Evolutionary conservation across 2,797 vertebrate genomes (phyloP).

Genomic region (Tangara arthus): DNA sequence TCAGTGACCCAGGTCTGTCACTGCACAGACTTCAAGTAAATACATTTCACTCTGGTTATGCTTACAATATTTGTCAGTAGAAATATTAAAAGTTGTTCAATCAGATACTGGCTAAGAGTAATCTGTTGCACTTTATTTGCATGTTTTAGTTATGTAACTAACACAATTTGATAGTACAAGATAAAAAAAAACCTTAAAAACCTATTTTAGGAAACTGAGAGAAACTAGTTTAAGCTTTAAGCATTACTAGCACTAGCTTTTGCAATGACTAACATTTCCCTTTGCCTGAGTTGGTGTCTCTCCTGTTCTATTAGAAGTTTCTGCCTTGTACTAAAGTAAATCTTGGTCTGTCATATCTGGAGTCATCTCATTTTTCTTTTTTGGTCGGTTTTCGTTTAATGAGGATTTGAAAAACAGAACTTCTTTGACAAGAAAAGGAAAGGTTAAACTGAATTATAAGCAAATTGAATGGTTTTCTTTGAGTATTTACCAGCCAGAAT

Average conservation of each 20-base stretch:
- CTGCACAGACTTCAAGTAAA: neutral
- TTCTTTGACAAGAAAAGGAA: neutral
- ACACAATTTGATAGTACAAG: neutral
- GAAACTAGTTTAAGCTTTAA: neutral
- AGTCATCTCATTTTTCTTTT: neutral
- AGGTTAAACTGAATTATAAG: neutral
- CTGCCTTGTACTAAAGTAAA: neutral
- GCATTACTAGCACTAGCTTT: neutral
- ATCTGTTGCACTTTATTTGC: constrained; percentile 10
- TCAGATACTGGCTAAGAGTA: neutral
- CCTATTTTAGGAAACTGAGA: neutral
- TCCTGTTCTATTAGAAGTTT: neutral
- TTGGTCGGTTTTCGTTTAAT: neutral
- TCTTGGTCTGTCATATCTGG: neutral
- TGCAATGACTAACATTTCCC: neutral
- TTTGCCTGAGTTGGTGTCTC: neutral
- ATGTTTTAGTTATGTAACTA: neutral
- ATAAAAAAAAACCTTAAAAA: neutral
- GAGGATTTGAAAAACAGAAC: neutral
- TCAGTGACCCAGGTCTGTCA: neutral
- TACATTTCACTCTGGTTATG: neutral
- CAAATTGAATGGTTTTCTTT: neutral
- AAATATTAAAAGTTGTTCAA: constrained; percentile 60
- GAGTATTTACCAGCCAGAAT: neutral
- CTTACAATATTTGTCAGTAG: constrained; percentile 37